A percentile compares a stretch with the other conserved stretches of the same genome.
Conservation (phyloP, 2,797 vertebrate genomes). For the Sparidentex hasta region DNA sequence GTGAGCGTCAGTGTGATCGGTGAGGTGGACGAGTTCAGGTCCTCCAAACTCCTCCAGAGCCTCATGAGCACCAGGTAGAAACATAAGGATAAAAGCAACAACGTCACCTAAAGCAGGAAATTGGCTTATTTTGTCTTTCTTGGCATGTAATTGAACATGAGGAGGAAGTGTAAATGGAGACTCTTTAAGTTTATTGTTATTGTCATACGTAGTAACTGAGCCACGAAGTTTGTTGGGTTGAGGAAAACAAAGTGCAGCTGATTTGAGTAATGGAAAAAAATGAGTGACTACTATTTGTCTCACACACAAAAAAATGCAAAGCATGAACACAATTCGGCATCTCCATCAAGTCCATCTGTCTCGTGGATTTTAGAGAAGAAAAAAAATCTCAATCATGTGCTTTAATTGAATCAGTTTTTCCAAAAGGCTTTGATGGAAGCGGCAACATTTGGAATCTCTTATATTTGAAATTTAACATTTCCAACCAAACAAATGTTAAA, state of each 20-base stretch:
- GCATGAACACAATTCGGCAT: not conserved
- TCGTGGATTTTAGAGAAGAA: not conserved
- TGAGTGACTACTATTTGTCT: not conserved
- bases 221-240: not conserved
- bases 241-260: not conserved
- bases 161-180: not conserved
- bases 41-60: conserved; percentile 80
- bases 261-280: not conserved
- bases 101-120: not conserved
- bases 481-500: not conserved
- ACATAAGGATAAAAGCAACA: too few species aligned
- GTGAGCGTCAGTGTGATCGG: conserved; percentile 85
- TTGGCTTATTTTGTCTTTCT: not conserved
- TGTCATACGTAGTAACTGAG: not conserved
- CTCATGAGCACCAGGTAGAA: conserved; percentile 71
- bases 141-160: not conserved
- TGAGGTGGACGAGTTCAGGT: conserved; percentile 81
- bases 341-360: not conserved
- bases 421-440: not conserved
- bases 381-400: conserved; percentile 8
- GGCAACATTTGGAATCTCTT: not conserved
- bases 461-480: not conserved
- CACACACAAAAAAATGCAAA: not conserved
- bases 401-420: conserved; percentile 2
- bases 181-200: not conserved